phyloP scores from a whole-genome alignment of 2,888 invertebrate genomes.

The Campoplex capitator region DNA sequence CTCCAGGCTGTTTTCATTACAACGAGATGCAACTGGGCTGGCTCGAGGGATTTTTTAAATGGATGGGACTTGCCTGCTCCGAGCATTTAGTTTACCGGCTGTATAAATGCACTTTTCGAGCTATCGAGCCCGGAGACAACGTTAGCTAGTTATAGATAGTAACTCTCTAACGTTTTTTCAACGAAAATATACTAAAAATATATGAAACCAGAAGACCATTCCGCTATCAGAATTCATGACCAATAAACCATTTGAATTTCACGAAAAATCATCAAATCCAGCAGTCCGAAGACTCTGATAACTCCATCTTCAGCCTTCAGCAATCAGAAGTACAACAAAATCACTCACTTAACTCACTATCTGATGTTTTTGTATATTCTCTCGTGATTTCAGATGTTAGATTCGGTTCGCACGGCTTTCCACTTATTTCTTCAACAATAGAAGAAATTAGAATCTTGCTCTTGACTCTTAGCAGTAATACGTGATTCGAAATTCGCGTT shows the following conservation, averaged over 20 bases:
- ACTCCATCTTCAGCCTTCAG: neutral
- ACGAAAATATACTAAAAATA: neutral
- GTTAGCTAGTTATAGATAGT: neutral
- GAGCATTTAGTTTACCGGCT: conserved; percentile 16
- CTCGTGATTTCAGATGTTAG: neutral
- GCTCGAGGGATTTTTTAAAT: conserved; percentile 26
- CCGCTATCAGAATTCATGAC: neutral
- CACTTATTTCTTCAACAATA: neutral
- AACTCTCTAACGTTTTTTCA: neutral
- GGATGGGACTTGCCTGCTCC: neutral
- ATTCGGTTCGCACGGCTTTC: neutral
- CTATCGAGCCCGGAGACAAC: neutral
- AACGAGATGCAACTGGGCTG: conserved; percentile 7
- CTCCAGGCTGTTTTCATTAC: conserved; percentile 38
- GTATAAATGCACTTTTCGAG: neutral
- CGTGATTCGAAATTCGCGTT: conserved; percentile 4
- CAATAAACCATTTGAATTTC: neutral
- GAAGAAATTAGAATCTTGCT: neutral
- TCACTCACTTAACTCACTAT: conserved; percentile 4
- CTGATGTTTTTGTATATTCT: neutral
- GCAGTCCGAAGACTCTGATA: neutral
- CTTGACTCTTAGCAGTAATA: neutral
- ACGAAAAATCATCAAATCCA: neutral
- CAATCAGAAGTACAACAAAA: neutral
- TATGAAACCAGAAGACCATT: neutral